Evolutionary conservation across 2,888 invertebrate species (phyloP), one percentile per base, ranked within the genome.

Genomic region (Xylocampa areola): DNA sequence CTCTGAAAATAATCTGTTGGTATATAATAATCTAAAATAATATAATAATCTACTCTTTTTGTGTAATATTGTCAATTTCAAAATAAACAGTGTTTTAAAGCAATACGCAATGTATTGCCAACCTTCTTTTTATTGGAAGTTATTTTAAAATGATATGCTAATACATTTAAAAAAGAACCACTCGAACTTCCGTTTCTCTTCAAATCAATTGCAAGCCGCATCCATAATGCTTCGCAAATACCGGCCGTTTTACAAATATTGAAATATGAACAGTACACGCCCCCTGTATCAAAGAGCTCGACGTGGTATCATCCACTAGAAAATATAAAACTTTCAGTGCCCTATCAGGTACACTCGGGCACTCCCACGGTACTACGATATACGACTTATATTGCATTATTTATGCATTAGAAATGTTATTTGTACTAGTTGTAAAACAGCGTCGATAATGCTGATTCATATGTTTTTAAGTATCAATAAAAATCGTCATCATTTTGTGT

Each of bases 221-320:
- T 45, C 21, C 6, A 2, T n/a, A 40, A 41, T 50, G 50, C 35
- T 45, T 14, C 4, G 50, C 44, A 65, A 63, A 63, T 23, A 63
- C 4, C 10, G 13, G 0, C 27, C 2, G 32, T 29, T n/a, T n/a
- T 14, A 17, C 32, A 32, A 37, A 41, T 41, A 47, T 41, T 59
- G 19, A 21, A 41, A 45, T 29, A 47, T 36, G 32, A 14, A 19
- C 13, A 2, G 10, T 16, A 14, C 17, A 39, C 17, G 17, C 17
- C 32, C 21, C 11, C 19, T 16, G 10, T 7, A 30, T 37, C 7
- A 30, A 40, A 63, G 13, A n/a, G n/a, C n/a, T n/a, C n/a, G 25
- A 17, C n/a, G 7, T 40, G 4, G 13, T 23, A 37, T 37, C n/a
- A 37, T 37, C n/a, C 8, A 21, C 17, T 23, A 8, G 8, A 37